These are phyloP conservation scores for Sericinus montela DNA, from an alignment of 2,888 invertebrate genomes.

Conservation along the genomic window DNA sequence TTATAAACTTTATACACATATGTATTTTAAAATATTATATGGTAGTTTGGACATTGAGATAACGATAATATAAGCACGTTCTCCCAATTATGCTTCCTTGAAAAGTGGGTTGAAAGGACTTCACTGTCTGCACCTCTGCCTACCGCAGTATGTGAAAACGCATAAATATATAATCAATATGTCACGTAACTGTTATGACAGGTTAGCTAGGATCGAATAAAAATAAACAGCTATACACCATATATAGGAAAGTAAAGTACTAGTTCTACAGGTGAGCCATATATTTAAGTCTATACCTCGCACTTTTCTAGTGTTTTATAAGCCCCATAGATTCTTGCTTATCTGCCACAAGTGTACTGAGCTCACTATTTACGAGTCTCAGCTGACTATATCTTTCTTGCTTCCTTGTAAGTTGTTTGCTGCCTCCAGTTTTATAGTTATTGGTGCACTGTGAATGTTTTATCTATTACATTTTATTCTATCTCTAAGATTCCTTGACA, in stretches of 20 bases:
- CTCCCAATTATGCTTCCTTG: too few species aligned
- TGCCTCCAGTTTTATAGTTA: constrained; percentile 16
- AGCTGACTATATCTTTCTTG: constrained; percentile 41
- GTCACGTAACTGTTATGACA: too few species aligned
- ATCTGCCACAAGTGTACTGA: constrained; percentile 57
- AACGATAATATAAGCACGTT: too few species aligned
- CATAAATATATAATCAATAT: too few species aligned
- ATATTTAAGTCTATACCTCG: constrained; percentile 4
- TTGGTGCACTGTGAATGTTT: constrained; percentile 1
- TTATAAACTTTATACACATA: too few species aligned
- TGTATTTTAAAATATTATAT: too few species aligned
- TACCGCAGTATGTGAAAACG: too few species aligned
- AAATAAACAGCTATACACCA: background rate
- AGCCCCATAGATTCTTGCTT: constrained; percentile 68
- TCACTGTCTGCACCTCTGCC: too few species aligned
- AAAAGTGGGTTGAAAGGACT: too few species aligned
- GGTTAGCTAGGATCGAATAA: too few species aligned
- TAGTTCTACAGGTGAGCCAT: constrained; percentile 11
- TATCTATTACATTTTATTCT: background rate
- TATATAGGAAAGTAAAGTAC: background rate
- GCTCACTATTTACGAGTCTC: constrained; percentile 56
- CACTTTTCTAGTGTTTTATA: constrained; percentile 32
- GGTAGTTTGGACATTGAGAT: too few species aligned
- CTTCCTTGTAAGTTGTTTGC: constrained; percentile 12
- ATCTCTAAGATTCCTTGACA: too few species aligned